Evolutionary conservation across 2,797 vertebrate genomes (phyloP), one percentile per base, ranked within the genome.

Genomic region (Delichon dasypus): DNA sequence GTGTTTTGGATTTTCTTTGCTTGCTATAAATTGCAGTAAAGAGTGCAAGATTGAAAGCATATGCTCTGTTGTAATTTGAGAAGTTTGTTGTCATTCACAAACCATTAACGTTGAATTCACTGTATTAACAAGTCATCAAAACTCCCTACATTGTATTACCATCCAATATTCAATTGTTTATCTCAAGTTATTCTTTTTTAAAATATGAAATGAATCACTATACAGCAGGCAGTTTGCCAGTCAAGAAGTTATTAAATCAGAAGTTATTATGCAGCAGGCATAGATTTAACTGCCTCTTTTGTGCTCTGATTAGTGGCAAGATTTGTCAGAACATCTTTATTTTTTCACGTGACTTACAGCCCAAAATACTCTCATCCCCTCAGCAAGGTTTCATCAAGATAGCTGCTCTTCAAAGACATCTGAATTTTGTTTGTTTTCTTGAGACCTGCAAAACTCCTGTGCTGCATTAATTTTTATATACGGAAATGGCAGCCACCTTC

Each of bases 231-330:
- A 94, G 11, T 61, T 90, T 47, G 60, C 88, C 90, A 95, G 54
- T 44, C 19, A 92, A 62, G 70, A 95, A 44, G 85, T 82, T 94
- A 91, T 66, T 93, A 94, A 96, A 95, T 81, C 87, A 86, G 68
- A 34, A 57, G n/a, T 34, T 57, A 23, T 34, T 23, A 68, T 27
- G 44, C 48, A 84, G n/a, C 42, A 92, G 82, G 48, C 50, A 44
- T 25, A 73, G 66, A 66, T 72, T 88, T 88, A 81, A 67, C 67
- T 89, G 72, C 32, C 62, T 92, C 34, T 55, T 75, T 83, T 91
- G 73, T 92, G 62, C 72, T 88, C 75, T 93, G 92, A 88, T 93
- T 88, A 76, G 29, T 34, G 34, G 32, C 51, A 83, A 88, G 66
- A 78, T 73, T 88, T 86, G 36, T 85, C 78, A 89, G 51, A 85